phyloP scores from a whole-genome alignment of 2,888 invertebrate species.

The Chalcis sispes region DNA sequence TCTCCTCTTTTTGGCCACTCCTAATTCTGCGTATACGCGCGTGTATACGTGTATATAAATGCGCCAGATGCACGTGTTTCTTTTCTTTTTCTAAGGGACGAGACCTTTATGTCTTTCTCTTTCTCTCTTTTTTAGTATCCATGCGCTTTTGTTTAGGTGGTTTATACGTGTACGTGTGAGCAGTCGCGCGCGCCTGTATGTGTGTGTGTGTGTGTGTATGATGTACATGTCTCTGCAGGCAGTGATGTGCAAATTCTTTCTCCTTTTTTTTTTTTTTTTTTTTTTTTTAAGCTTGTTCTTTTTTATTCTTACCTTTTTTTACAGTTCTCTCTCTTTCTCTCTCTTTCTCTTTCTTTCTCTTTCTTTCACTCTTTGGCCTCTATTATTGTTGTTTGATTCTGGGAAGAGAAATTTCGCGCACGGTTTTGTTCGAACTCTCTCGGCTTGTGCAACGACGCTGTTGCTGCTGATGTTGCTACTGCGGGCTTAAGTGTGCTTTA shows the following conservation, averaged over 20 bases:
- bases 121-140: background rate
- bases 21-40: conserved; percentile 38
- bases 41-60: too few relatives aligned
- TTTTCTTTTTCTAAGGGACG: conserved; percentile 15
- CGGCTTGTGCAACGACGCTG: background rate
- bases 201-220: conserved; percentile 20
- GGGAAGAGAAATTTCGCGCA: background rate
- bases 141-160: conserved; percentile 29
- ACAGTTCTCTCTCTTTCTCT: conserved; percentile 20
- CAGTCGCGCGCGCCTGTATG: too few relatives aligned
- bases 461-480: too few relatives aligned
- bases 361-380: conserved; percentile 22
- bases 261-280: too few relatives aligned
- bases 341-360: background rate
- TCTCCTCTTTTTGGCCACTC: conserved; percentile 23
- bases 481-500: too few relatives aligned
- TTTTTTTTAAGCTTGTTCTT: conserved; percentile 6
- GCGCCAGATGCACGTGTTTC: conserved; percentile 29
- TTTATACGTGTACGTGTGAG: too few relatives aligned
- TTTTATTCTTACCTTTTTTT: too few relatives aligned
- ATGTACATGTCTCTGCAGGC: background rate
- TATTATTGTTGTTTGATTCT: background rate
- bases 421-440: background rate
- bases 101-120: background rate
- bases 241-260: conserved; percentile 18